Evolutionary conservation across 2,113 vertebrate genomes (phyloP), one percentile per base, ranked within the genome.

Genomic region (Cyanoderma ruficeps): DNA sequence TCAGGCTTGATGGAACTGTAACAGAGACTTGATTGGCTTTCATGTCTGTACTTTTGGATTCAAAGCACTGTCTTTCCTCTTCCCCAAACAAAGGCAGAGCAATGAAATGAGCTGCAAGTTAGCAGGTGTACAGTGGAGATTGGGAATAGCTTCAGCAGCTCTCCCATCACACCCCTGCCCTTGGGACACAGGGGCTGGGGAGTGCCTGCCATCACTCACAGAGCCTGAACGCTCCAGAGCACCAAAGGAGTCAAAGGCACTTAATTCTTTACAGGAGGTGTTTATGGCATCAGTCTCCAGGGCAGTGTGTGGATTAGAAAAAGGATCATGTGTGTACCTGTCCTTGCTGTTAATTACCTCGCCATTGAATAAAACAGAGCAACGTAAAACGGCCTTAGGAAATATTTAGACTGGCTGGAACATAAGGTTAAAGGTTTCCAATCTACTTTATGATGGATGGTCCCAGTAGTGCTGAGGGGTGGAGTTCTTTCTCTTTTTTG

Each of bases 301-400:
- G 80, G 72, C 89, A 67, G 47, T 1, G 19, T 39, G 63, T 20
- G 74, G 67, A 56, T 86, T 83, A 79, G 87, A 31, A 83, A 85
- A 85, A 68, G 35, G 71, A 47, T 50, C 79, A 9, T 76, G 69
- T 33, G 64, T 52, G 61, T 84, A 50, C 57, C 82, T 91, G 87
- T 86, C 95, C 94, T 96, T 87, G 89, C 84, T 93, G 46, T 85
- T 96, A 91, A 94, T 96, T 93, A 84, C 75, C 63, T 93, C 60
- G 76, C 82, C 44, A 20, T 8, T 67, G 89, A 83, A 87, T 63
- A 65, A 88, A 94, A 63, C 35, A 88, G 61, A 83, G 64, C 90
- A 28, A 77, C 75, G 50, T 8, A n/a, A 90, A 93, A 70, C 55
- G 71, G 84, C 96, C 85, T 59, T 31, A 95, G 95, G 93, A 95